Evolutionary conservation across 2,797 vertebrate species (phyloP).

Genomic region (Coendou prehensilis): DNA sequence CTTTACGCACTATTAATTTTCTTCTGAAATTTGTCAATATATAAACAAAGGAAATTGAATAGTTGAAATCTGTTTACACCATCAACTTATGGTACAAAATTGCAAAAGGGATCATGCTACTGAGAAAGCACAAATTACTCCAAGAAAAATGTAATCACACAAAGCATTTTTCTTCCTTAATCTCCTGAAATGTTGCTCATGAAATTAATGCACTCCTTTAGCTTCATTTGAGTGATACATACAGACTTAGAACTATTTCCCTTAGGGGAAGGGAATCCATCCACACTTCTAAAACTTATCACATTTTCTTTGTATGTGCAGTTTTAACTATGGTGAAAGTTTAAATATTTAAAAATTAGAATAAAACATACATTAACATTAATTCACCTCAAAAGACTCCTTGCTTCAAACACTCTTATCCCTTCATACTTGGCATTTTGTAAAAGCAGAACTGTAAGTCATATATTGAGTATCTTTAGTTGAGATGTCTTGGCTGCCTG

Average conservation of each 20-base stretch:
- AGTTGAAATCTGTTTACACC: slow-evolving; percentile 49
- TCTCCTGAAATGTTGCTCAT: slow-evolving; percentile 27
- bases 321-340: background rate
- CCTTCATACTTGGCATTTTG: background rate
- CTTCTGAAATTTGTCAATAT: slow-evolving; percentile 42
- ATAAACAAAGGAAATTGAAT: background rate
- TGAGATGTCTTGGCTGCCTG: background rate
- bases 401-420: background rate
- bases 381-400: background rate
- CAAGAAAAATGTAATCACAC: background rate
- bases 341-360: background rate
- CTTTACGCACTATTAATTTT: slow-evolving; percentile 52
- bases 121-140: slow-evolving; percentile 16
- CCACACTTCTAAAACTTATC: slow-evolving; percentile 24
- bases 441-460: background rate
- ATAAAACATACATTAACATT: background rate
- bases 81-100: slow-evolving; percentile 20
- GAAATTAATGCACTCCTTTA: slow-evolving; percentile 55
- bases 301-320: background rate
- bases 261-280: background rate
- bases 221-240: background rate
- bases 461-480: background rate
- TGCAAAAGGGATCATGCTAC: slow-evolving; percentile 9
- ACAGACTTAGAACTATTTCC: background rate
- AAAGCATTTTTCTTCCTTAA: slow-evolving; percentile 15